phyloP scores from a whole-genome alignment of 53 echinoderm and acorn worm genomes.

The Temnopleurus reevesii region DNA sequence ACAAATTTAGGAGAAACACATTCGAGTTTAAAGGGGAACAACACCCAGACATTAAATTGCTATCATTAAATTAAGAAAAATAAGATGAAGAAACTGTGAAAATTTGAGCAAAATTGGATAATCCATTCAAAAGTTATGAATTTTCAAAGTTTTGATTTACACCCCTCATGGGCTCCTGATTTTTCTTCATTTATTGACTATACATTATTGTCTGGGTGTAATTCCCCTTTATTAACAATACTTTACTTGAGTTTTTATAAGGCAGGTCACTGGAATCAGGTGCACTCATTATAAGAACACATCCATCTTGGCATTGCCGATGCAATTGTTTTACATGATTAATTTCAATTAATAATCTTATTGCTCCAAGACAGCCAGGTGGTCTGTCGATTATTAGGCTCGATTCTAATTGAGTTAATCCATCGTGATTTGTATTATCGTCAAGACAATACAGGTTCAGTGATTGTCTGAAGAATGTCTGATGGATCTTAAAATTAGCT shows the following conservation, averaged over 20 bases:
- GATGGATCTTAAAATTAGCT: not conserved
- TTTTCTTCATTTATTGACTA: no score
- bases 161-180: no score
- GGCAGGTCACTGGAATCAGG: conserved; percentile 45
- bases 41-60: no score
- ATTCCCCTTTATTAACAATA: not conserved
- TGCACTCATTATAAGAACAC: conserved; percentile 36
- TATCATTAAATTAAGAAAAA: no score
- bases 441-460: not conserved
- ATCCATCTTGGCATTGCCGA: conserved; percentile 35
- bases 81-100: no score
- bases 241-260: not conserved
- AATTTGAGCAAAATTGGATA: no score
- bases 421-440: not conserved
- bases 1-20: no score
- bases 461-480: not conserved
- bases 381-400: not conserved
- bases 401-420: not conserved
- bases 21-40: no score
- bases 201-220: no score
- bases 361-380: not conserved
- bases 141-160: no score
- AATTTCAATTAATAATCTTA: not conserved
- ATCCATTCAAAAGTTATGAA: no score
- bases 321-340: conserved; percentile 41